Conservation (phyloP, 2,113 vertebrate species). For the Hippocampus mohnikei region DNA sequence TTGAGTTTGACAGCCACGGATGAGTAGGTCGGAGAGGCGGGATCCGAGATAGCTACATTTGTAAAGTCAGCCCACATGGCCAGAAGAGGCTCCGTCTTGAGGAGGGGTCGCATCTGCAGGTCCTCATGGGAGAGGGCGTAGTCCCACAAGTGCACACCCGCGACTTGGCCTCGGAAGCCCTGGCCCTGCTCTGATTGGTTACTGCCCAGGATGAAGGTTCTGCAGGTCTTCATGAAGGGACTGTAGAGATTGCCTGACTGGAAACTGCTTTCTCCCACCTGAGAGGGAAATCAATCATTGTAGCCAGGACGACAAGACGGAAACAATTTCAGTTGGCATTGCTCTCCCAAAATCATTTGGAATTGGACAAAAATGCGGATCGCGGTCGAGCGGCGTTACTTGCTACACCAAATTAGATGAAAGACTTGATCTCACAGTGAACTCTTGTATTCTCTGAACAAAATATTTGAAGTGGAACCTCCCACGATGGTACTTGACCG, state of each 20-base stretch:
- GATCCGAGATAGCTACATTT: constrained; percentile 39
- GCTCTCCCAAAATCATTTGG: neutral
- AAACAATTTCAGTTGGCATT: neutral
- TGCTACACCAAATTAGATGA: too few species aligned
- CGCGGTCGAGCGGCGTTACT: too few species aligned
- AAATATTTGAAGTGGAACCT: too few species aligned
- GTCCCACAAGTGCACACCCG: constrained; percentile 77
- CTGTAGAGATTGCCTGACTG: constrained; percentile 86
- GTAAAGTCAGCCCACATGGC: constrained; percentile 72
- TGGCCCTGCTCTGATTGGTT: constrained; percentile 75
- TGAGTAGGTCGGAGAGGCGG: neutral
- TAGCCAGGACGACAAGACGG: neutral
- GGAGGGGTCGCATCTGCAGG: constrained; percentile 69
- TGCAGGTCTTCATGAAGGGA: constrained; percentile 85
- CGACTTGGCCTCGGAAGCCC: constrained; percentile 82
- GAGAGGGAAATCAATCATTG: neutral
- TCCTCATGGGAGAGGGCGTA: constrained; percentile 67
- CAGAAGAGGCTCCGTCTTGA: constrained; percentile 34
- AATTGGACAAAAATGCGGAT: neutral
- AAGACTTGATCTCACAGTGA: too few species aligned
- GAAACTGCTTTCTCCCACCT: constrained; percentile 74
- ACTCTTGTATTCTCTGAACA: too few species aligned
- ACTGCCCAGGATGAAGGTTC: constrained; percentile 83
- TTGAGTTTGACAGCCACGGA: too few species aligned
- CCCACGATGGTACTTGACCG: too few species aligned